Evolutionary conservation across 1,140 invertebrate species (phyloP).

Genomic region (Cyphomyrmex costatus): DNA sequence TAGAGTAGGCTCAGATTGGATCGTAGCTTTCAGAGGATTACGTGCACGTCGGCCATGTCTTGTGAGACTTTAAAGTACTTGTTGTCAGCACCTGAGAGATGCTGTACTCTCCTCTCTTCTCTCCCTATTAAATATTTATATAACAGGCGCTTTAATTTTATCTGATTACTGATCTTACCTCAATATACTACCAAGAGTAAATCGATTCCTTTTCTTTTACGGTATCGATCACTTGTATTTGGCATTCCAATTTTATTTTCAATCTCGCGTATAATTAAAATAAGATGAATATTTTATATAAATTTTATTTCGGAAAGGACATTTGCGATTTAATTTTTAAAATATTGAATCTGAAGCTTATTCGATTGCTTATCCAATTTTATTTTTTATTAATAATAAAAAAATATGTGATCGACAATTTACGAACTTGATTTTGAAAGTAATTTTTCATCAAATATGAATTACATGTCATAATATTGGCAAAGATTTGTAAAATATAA

Average conservation of each 20-base stretch:
- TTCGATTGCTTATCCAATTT: not conserved
- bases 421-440: not conserved
- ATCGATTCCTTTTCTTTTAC: not conserved
- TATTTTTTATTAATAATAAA: conserved; percentile 5
- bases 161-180: conserved; percentile 34
- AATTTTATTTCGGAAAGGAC: not conserved
- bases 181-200: not conserved
- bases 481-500: not conserved
- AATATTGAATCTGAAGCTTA: not conserved
- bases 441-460: not conserved
- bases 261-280: conserved; percentile 1
- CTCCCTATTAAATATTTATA: conserved; percentile 3
- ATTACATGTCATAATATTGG: not conserved
- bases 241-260: conserved; percentile 3
- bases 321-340: conserved; percentile 9
- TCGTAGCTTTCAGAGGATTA: conserved; percentile 44
- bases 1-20: conserved; percentile 55
- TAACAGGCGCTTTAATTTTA: conserved; percentile 32
- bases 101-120: not conserved
- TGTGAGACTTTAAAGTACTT: conserved; percentile 40
- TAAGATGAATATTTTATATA: not conserved
- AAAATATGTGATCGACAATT: not conserved
- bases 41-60: conserved; percentile 28
- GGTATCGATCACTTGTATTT: not conserved
- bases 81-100: conserved; percentile 27